Evolutionary conservation across 2,113 vertebrate genomes (phyloP), one percentile per base, ranked within the genome.

Genomic region (Emberiza fucata): DNA sequence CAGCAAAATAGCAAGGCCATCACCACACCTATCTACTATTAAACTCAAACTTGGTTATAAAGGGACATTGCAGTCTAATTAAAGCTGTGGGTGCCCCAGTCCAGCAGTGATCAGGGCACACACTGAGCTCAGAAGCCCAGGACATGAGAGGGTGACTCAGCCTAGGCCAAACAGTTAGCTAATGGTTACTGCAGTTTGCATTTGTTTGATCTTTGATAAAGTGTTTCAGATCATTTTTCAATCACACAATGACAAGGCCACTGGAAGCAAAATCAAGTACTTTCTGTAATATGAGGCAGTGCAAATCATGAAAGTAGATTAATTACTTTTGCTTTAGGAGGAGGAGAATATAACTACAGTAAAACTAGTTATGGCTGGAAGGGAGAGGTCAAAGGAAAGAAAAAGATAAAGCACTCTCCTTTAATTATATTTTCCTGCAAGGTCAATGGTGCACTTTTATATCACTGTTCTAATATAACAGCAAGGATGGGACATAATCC

Each of bases 131-230:
- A 50, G 22, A 13, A 82, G 29, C 28, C 6, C 61, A 66, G 69
- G n/a, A 50, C 11, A 2, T 19, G 69, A 45, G 33, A 9, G 14
- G 11, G 39, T 87, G 73, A 82, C 59, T 94, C 57, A 91, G 57
- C 9, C 57, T 39, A 80, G 24, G 45, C 45, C 70, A 90, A 87
- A 88, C 8, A 75, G 40, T 81, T 45, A 37, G 48, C 44, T 64
- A 86, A 87, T 54, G 15, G 22, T 39, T 71, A 50, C 10, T 44
- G 35, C 42, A 65, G 39, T 57, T 90, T 80, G 63, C 8, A 5
- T 82, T 78, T 91, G 44, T 91, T 86, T 94, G 83, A 91, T 92
- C 81, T 92, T 44, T 45, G 77, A 94, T 91, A 87, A 94, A 82
- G 54, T 8, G 37, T 81, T 84, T 92, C 56, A 72, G 88, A 68